Percentiles rank a stretch among this genome's conserved stretches.
phyloP scores from a whole-genome alignment of 2,113 vertebrate genomes.

The Datnioides undecimradiatus region DNA sequence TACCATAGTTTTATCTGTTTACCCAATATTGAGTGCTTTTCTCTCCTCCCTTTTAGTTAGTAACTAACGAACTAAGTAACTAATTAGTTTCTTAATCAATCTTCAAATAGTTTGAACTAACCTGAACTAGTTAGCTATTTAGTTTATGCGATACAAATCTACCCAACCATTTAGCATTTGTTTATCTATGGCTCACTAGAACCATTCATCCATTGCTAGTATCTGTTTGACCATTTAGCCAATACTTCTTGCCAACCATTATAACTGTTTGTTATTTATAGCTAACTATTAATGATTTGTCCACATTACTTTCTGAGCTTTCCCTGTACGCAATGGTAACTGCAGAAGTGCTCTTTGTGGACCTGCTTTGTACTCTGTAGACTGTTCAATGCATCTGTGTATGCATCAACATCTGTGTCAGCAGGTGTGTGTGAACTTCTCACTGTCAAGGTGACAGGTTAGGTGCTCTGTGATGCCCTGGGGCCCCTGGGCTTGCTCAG shows the following conservation, averaged over 20 bases:
- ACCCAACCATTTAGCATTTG: too few species aligned
- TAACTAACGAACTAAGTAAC: not conserved
- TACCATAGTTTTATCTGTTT: not conserved
- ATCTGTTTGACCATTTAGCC: not conserved
- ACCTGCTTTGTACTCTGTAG: not conserved
- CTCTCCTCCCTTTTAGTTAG: not conserved
- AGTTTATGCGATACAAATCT: too few species aligned
- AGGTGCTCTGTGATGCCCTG: not conserved
- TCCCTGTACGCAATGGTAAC: not conserved
- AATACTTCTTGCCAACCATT: not conserved
- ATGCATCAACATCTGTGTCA: conserved; percentile 33
- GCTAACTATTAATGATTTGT: not conserved
- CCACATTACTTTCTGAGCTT: not conserved
- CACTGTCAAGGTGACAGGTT: conserved; percentile 37
- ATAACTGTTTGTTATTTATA: not conserved
- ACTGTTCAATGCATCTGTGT: conserved; percentile 17
- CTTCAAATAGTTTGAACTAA: not conserved
- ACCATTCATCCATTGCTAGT: not conserved
- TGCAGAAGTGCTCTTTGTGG: not conserved
- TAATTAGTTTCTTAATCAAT: too few species aligned
- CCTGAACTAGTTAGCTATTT: too few species aligned
- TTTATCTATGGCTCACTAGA: not conserved
- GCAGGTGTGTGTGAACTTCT: conserved; percentile 36
- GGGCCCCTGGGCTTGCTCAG: conserved; percentile 20
- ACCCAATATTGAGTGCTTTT: too few species aligned